Percentiles rank a stretch among this genome's conserved stretches.
These are phyloP conservation scores for Lasioglossum malachurum DNA, from an alignment of 2,888 invertebrate genomes.

Conservation along the genomic window DNA sequence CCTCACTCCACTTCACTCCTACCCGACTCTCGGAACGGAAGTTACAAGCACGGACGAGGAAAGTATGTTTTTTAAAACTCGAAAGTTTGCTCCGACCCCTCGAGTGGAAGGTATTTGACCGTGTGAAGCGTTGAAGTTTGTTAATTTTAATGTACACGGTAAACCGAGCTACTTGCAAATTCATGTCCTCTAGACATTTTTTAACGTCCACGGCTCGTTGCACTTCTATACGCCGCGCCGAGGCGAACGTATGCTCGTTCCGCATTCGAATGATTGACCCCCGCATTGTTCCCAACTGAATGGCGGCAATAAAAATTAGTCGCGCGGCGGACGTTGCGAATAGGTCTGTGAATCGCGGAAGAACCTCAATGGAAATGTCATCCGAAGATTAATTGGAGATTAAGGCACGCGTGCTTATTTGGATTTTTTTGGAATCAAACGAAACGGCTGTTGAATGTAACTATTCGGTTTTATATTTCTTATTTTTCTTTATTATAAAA, in stretches of 20 bases:
- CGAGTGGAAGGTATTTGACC: background rate
- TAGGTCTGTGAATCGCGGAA: background rate
- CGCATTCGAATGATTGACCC: background rate
- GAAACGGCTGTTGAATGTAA: background rate
- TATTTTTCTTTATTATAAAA: no score
- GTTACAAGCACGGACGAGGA: background rate
- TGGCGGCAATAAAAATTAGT: slow-evolving; percentile 10
- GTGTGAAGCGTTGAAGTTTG: background rate
- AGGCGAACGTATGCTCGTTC: background rate
- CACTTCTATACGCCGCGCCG: background rate
- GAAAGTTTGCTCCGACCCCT: background rate
- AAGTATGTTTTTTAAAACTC: slow-evolving; percentile 4
- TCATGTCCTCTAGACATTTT: background rate
- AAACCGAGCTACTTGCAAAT: background rate
- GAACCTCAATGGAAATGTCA: background rate
- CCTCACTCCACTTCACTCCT: background rate
- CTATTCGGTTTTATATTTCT: background rate
- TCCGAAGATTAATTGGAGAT: background rate
- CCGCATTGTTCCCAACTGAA: background rate
- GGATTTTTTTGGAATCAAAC: background rate
- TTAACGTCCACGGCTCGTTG: background rate
- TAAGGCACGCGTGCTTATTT: background rate
- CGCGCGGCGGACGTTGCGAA: background rate
- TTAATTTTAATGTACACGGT: background rate
- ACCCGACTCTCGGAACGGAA: background rate